phyloP scores from a whole-genome alignment of 2,888 invertebrate genomes.

The Trissonchulus latispiculum region DNA sequence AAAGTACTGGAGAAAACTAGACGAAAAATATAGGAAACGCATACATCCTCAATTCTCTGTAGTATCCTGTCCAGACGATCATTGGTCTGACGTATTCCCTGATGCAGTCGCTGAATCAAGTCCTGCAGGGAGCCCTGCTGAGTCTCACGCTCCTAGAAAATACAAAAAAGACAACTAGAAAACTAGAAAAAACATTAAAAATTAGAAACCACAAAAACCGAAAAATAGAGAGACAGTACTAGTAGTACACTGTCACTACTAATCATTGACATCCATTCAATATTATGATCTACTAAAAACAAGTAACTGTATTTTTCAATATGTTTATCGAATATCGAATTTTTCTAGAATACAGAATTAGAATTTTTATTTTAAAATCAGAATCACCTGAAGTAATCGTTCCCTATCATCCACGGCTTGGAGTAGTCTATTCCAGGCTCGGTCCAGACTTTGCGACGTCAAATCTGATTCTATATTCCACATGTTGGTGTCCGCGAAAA shows the following conservation, averaged over 20 bases:
- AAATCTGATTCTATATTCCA: slow-evolving; percentile 41
- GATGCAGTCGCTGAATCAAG: slow-evolving; percentile 34
- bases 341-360: too few species aligned
- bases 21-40: too few species aligned
- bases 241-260: too few species aligned
- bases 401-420: slow-evolving; percentile 34
- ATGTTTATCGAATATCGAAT: too few species aligned
- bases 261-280: too few species aligned
- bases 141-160: slow-evolving; percentile 20
- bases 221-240: too few species aligned
- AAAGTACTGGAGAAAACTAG: too few species aligned
- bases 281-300: too few species aligned
- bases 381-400: slow-evolving; percentile 27
- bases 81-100: slow-evolving; percentile 41
- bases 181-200: background rate
- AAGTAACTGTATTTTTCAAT: too few species aligned
- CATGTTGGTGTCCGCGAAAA: slow-evolving; percentile 31
- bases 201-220: background rate
- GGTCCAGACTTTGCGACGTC: slow-evolving; percentile 43
- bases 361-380: too few species aligned
- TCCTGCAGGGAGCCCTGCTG: slow-evolving; percentile 32
- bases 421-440: slow-evolving; percentile 43
- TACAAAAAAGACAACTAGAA: slow-evolving; percentile 12
- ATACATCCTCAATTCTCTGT: slow-evolving; percentile 35
- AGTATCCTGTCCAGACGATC: slow-evolving; percentile 38